phyloP scores from a whole-genome alignment of 2,113 vertebrate genomes.

The Callocephalon fimbriatum region DNA sequence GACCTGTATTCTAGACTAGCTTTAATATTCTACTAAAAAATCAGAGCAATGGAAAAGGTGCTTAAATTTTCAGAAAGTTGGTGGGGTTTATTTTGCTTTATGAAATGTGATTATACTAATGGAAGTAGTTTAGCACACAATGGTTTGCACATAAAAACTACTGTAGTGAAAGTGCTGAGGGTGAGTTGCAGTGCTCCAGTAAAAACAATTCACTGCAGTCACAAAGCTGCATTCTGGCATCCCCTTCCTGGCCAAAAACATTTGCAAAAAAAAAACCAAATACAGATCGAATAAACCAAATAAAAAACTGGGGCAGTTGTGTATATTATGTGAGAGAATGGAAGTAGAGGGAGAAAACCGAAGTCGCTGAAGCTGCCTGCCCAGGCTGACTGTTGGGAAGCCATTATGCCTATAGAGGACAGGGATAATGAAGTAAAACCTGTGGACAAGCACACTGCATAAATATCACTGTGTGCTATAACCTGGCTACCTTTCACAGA shows the following conservation, averaged over 20 bases:
- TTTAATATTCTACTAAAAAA: not conserved
- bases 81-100: rapidly evolving
- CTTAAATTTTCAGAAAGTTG: not conserved
- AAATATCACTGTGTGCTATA: not conserved
- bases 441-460: not conserved
- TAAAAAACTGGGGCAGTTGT: not conserved
- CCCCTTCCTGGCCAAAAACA: not conserved
- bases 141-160: not conserved
- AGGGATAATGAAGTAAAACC: not conserved
- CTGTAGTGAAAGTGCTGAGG: not conserved
- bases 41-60: not conserved
- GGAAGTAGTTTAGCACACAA: not conserved
- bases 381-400: not conserved
- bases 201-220: not conserved
- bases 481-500: not conserved
- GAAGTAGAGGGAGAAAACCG: not conserved
- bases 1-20: not conserved
- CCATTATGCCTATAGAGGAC: not conserved
- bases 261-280: not conserved
- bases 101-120: not conserved
- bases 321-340: not conserved
- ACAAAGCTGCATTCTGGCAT: not conserved
- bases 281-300: not conserved
- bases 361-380: not conserved
- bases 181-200: not conserved